These are phyloP conservation scores for Palythoa heliodiscus DNA, from an alignment of 92 coral and sea anemone genomes.

Conservation along the genomic window DNA sequence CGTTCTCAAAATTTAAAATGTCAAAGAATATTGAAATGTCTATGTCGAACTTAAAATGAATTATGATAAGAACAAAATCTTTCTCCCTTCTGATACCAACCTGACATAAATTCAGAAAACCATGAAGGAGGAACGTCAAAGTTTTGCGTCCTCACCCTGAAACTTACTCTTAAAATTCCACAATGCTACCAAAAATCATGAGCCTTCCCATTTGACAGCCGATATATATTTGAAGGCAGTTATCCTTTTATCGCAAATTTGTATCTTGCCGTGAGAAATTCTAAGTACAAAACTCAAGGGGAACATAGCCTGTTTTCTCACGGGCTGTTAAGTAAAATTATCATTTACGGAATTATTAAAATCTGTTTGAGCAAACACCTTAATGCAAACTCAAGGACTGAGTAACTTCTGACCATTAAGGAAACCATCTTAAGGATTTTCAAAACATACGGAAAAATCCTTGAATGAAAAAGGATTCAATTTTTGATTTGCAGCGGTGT, in stretches of 20 bases:
- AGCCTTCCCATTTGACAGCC: slow-evolving; percentile 43
- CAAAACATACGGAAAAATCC: neutral
- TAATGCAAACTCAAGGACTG: slow-evolving; percentile 17
- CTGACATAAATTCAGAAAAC: slow-evolving; percentile 12
- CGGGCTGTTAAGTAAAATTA: slow-evolving; percentile 88
- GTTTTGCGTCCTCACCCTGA: neutral
- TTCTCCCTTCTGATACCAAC: slow-evolving; percentile 21
- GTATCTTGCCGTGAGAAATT: slow-evolving; percentile 90
- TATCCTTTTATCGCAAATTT: slow-evolving; percentile 76
- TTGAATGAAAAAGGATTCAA: neutral
- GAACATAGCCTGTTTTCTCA: slow-evolving; percentile 89
- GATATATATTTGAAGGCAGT: slow-evolving; percentile 62
- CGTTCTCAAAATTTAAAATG: neutral
- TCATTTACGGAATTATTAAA: slow-evolving; percentile 65
- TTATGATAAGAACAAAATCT: slow-evolving; percentile 4
- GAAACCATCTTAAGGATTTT: neutral
- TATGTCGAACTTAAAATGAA: neutral
- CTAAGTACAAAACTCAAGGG: slow-evolving; percentile 73
- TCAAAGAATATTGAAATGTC: neutral
- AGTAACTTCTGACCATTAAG: neutral
- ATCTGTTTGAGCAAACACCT: slow-evolving; percentile 62
- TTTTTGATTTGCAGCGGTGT: too few species aligned
- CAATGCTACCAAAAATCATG: neutral
- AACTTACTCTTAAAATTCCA: neutral
- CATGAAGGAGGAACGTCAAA: neutral